Percentiles rank a stretch among this genome's conserved stretches.
phyloP scores from a whole-genome alignment of 2,113 vertebrate genomes.

The Heliornis fulica region DNA sequence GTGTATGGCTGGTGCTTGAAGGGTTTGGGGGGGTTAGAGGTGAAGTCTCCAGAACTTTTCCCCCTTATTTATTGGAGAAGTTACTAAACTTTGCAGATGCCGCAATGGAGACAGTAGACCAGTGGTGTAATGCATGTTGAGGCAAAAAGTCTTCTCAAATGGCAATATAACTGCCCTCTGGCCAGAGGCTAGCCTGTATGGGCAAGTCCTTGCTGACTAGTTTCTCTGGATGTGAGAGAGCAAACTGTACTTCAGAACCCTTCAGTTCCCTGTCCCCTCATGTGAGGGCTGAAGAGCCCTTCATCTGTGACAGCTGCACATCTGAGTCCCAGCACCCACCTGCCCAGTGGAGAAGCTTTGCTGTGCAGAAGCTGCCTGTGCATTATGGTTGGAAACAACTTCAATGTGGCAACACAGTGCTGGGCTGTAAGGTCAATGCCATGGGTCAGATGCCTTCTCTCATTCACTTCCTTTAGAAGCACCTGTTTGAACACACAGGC shows the following conservation, averaged over 20 bases:
- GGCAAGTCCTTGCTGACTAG: background rate
- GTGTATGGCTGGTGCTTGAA: background rate
- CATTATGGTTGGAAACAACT: background rate
- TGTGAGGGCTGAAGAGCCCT: background rate
- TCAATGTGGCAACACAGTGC: background rate
- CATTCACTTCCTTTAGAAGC: background rate
- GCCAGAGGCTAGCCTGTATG: background rate
- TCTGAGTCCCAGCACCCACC: background rate
- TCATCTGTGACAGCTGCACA: accelerated
- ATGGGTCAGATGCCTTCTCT: background rate
- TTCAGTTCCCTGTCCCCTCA: background rate
- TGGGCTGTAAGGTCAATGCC: background rate
- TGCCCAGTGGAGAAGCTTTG: background rate
- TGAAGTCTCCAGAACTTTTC: background rate
- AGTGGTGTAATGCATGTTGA: background rate
- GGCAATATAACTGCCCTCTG: background rate
- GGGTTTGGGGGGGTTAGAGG: background rate
- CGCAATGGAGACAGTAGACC: background rate
- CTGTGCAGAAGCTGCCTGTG: accelerated
- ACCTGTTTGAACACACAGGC: background rate
- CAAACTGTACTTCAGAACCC: background rate
- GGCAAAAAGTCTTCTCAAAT: background rate
- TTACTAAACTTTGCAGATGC: background rate
- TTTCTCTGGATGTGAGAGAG: background rate
- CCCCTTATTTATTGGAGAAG: background rate